Conservation (phyloP, 2,113 vertebrate species). For the Laterallus jamaicensis region DNA sequence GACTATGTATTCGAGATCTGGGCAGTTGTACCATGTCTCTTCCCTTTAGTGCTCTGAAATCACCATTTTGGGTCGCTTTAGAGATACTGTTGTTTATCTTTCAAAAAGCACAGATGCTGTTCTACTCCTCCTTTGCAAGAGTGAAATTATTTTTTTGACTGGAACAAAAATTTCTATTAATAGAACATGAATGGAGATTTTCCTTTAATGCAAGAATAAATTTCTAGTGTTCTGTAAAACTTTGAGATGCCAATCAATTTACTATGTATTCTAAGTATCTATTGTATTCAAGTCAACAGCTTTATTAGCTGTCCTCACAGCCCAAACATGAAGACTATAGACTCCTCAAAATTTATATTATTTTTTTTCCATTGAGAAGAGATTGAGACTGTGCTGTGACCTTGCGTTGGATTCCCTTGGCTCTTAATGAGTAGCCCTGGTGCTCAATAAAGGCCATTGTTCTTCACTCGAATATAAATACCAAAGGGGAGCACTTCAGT, state of each 20-base stretch:
- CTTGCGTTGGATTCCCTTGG: neutral
- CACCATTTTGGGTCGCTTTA: neutral
- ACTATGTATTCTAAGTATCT: neutral
- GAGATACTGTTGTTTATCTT: neutral
- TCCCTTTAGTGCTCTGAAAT: neutral
- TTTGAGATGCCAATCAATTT: neutral
- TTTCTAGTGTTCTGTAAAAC: neutral
- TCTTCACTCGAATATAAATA: neutral
- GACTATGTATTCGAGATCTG: neutral
- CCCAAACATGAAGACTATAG: neutral
- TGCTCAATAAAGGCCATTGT: neutral
- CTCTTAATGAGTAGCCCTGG: neutral
- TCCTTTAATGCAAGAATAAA: neutral
- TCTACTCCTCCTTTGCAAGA: neutral
- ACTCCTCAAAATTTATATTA: neutral
- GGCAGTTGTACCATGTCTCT: neutral
- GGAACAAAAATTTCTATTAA: neutral
- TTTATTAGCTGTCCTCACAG: neutral
- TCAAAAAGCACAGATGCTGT: neutral
- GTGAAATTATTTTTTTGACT: neutral
- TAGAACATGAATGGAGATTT: neutral
- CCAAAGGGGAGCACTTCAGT: neutral
- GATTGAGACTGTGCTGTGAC: neutral
- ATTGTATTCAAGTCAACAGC: neutral
- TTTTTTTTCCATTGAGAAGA: neutral